phyloP scores from a whole-genome alignment of 2,113 vertebrate genomes.

The Chauna torquata region DNA sequence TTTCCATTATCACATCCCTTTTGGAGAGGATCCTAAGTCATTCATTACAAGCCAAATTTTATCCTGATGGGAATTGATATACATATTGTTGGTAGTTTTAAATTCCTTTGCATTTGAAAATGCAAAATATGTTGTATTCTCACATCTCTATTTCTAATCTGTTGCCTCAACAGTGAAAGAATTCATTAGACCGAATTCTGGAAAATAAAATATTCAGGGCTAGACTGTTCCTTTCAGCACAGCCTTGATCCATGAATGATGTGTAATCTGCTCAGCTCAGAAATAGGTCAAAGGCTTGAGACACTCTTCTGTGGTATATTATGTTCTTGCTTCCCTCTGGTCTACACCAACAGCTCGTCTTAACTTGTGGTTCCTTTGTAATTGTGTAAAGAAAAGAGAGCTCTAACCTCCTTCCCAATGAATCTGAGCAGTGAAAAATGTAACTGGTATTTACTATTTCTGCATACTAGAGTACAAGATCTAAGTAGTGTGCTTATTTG shows the following conservation, averaged over 20 bases:
- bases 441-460: not conserved
- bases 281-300: not conserved
- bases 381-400: not conserved
- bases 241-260: not conserved
- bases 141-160: not conserved
- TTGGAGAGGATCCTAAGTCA: not conserved
- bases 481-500: not conserved
- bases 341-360: not conserved
- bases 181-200: constrained; percentile 9
- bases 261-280: not conserved
- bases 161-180: not conserved
- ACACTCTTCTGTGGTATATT: not conserved
- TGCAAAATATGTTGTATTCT: constrained; percentile 7
- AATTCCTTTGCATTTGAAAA: not conserved
- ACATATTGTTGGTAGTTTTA: not conserved
- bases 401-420: not conserved
- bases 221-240: constrained; percentile 22
- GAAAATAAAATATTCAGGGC: constrained; percentile 31
- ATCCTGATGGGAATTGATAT: too few relatives aligned
- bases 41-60: too few relatives aligned
- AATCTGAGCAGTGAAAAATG: not conserved
- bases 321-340: not conserved
- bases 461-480: not conserved
- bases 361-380: not conserved
- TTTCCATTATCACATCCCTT: not conserved